A percentile compares a stretch with the other conserved stretches of the same genome.
phyloP scores from a whole-genome alignment of 2,797 vertebrate genomes.

The Crotalus adamanteus region DNA sequence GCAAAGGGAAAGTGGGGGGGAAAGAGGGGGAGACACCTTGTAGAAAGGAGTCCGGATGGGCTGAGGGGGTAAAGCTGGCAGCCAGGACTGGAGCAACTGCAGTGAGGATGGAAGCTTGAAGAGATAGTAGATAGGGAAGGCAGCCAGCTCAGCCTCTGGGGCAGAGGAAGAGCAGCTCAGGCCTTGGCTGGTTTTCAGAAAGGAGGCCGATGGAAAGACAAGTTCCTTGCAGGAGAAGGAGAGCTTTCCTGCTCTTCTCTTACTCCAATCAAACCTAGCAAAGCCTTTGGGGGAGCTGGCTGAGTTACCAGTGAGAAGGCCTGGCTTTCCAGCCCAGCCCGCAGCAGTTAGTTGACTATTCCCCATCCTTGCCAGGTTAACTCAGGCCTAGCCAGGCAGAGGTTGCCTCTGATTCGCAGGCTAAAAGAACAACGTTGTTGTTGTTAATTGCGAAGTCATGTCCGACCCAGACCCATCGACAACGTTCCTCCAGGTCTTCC shows the following conservation, averaged over 20 bases:
- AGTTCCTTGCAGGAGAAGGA: neutral
- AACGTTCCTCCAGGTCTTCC: too few relatives aligned
- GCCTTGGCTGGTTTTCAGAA: neutral
- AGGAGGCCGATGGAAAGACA: neutral
- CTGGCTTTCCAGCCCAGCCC: neutral
- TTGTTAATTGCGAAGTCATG: too few relatives aligned
- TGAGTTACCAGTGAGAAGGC: neutral
- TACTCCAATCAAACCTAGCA: too few relatives aligned
- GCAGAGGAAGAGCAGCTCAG: neutral
- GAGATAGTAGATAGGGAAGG: neutral
- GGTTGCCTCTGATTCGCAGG: neutral
- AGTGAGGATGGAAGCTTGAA: neutral
- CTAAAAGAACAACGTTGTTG: too few relatives aligned
- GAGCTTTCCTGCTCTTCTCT: neutral
- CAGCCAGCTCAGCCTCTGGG: neutral
- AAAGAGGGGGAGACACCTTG: neutral
- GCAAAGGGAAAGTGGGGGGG: fast-evolving
- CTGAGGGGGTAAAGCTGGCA: neutral
- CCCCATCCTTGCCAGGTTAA: neutral
- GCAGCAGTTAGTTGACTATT: neutral
- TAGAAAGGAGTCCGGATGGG: neutral
- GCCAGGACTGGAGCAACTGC: neutral
- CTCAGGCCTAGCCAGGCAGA: neutral
- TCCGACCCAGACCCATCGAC: too few relatives aligned
- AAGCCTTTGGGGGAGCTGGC: neutral